Evolutionary conservation across 1,140 invertebrate species (phyloP), one percentile per base, ranked within the genome.

Genomic region (Orussus abietinus): DNA sequence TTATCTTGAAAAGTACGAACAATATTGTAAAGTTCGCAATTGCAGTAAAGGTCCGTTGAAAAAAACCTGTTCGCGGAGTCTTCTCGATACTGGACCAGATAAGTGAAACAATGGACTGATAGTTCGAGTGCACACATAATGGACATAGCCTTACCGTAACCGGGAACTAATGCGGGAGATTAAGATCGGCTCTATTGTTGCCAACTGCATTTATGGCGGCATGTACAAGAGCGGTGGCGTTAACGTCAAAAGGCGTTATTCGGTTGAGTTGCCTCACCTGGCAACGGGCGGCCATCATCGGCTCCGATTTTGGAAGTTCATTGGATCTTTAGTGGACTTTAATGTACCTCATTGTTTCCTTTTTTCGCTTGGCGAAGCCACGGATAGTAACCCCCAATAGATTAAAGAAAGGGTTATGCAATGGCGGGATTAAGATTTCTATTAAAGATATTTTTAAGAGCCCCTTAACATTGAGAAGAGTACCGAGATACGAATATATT

Each of bases 221-320:
- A 13, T 43, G 30, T 19, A 51, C 14, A 38, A 57, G 55, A 53
- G 47, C 10, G 17, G 31, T 49, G 57, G 58, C 55, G 58, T 62
- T 51, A 62, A 61, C 55, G 59, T 60, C 58, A 55, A 53, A 50
- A 54, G 42, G 55, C 53, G 57, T 60, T 60, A 58, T 15, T 45
- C 57, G 59, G 50, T 58, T 33, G 30, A 50, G 15, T 37, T 51
- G 28, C 38, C 55, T 60, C 59, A 62, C 59, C 59, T 62, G 59
- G 58, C 18, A 12, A n/a, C n/a, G n/a, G n/a, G n/a, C 45, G 14
- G 9, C 11, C 30, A 2, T 37, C 33, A 36, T 39, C 35, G 36
- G 31, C 55, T 55, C 53, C 42, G 45, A 56, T 55, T 53, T 42
- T 49, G 29, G 40, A 22, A 21, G 28, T 20, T 28, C 30, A 53